Base-by-base conservation (phyloP, 2,797 vertebrate genomes). In the Taenioides sp. region DNA sequence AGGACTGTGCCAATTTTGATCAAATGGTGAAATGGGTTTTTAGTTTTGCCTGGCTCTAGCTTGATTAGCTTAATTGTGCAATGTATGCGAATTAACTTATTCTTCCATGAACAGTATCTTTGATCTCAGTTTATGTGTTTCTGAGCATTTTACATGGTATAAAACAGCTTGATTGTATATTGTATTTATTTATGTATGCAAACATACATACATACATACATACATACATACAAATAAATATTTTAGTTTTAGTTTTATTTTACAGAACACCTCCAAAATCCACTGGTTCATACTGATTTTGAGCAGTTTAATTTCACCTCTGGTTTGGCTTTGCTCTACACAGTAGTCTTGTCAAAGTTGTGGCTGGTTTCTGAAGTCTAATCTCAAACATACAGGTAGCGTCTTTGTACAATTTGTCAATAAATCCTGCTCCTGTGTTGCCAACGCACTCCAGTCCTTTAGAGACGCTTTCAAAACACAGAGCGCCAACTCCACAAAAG, bases 311-410 rank as follows among this genome's bases (percentile, higher is more conserved):
- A 47, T 43, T 47, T 23, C 63, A 49, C 37, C 12, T 65, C n/a
- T 47, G 9, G 22, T 49, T 85, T 88, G 75, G 76, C 37, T 25
- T 67, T 47, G 70, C 80, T 80, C 86, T 80, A 80, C 57, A 62
- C 47, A 40, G 50, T 27, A 57, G 40, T 59, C 76, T 54, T 52
- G 65, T 52, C 43, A 65, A 73, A 76, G 76, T 78, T 84, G 76
- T 68, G 67, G 63, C n/a, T 37, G 84, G 72, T 80, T 81, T 78
- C 55, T 82, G 70, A 80, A 78, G 80, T 83, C 79, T 88, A 89
- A 90, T 90, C 87, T 88, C 75, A 70, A 17, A 54, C 82, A 79
- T 67, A 73, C 88, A 86, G 83, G 83, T 84, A 69, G 75, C 75
- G 49, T 68, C 76, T 78, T 77, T 77, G 75, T 90, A 74, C 74